phyloP scores from a whole-genome alignment of 2,113 vertebrate species.

The Pseudonaja textilis region DNA sequence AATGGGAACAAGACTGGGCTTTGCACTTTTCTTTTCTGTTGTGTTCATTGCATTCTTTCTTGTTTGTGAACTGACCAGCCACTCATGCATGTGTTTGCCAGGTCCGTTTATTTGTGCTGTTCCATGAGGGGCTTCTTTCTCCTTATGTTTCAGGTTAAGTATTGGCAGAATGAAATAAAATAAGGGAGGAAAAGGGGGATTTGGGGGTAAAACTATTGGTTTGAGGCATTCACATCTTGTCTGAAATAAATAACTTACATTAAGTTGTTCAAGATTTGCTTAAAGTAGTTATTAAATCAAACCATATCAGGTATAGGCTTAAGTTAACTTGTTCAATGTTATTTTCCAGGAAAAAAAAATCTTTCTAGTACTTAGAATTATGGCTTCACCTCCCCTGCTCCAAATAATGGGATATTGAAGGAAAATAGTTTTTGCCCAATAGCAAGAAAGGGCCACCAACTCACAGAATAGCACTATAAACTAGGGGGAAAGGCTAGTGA shows the following conservation, averaged over 20 bases:
- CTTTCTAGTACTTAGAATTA: neutral
- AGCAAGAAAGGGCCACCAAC: constrained; percentile 29
- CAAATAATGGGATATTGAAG: neutral
- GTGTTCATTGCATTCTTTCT: constrained; percentile 61
- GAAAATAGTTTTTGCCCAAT: neutral
- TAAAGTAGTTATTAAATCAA: constrained; percentile 16
- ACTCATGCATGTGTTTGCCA: constrained; percentile 77
- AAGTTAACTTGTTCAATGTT: neutral
- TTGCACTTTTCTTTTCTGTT: constrained; percentile 57
- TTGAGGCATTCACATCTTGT: constrained; percentile 33
- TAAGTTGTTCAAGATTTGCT: constrained; percentile 22
- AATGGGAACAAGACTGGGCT: constrained; percentile 57
- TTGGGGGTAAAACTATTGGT: constrained; percentile 68
- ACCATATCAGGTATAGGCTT: constrained; percentile 6
- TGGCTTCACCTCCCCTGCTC: neutral
- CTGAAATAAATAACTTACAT: constrained; percentile 31
- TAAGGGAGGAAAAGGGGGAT: constrained; percentile 58
- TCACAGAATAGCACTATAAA: constrained; percentile 43
- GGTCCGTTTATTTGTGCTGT: constrained; percentile 65
- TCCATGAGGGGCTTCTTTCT: constrained; percentile 63
- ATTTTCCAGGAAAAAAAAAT: neutral
- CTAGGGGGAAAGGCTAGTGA: constrained; percentile 46
- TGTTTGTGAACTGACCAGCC: constrained; percentile 65
- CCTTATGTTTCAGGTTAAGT: constrained; percentile 68
- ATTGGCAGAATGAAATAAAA: constrained; percentile 31